Base-by-base conservation (phyloP, 2,888 invertebrate species). In the Patella ulyssiponensis region DNA sequence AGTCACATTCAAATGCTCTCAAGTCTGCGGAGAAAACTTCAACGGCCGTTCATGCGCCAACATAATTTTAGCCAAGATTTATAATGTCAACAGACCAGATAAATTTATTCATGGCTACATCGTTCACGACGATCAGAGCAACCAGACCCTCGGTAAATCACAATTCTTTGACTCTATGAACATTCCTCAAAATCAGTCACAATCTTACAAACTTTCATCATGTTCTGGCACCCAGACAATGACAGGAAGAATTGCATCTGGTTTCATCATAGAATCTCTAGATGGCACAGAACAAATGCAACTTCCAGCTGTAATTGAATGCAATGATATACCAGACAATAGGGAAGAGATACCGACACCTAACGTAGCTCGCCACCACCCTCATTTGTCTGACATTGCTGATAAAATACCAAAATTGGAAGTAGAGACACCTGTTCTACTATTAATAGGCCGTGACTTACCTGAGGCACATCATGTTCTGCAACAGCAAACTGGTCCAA, bases 151-250 rank as follows among this genome's bases (percentile, higher is more conserved):
- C 20, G 58, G 58, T 14, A 58, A 58, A n/a, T 58, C 58, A n/a
- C 58, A 58, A 58, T 14, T 58, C 7, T 58, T 58, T 58, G 58
- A 58, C 33, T 33, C n/a, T 58, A 58, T 58, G 58, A 58, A 58
- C 20, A 20, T 58, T 58, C 20, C 58, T 58, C 58, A 58, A 58
- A 17, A 9, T n/a, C 58, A 58, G 20, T n/a, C 58, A n/a, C 58
- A n/a, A n/a, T n/a, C n/a, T n/a, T n/a, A n/a, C n/a, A n/a, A n/a
- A n/a, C n/a, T n/a, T n/a, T n/a, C n/a, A n/a, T n/a, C n/a, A n/a
- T n/a, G n/a, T n/a, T n/a, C n/a, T n/a, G n/a, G n/a, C n/a, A n/a
- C n/a, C n/a, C n/a, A n/a, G n/a, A n/a, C n/a, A n/a, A n/a, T n/a
- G n/a, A n/a, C n/a, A n/a, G n/a, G n/a, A n/a, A n/a, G 58, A 58